Conservation (phyloP, 2,888 invertebrate species). For the Baccha elongata region DNA sequence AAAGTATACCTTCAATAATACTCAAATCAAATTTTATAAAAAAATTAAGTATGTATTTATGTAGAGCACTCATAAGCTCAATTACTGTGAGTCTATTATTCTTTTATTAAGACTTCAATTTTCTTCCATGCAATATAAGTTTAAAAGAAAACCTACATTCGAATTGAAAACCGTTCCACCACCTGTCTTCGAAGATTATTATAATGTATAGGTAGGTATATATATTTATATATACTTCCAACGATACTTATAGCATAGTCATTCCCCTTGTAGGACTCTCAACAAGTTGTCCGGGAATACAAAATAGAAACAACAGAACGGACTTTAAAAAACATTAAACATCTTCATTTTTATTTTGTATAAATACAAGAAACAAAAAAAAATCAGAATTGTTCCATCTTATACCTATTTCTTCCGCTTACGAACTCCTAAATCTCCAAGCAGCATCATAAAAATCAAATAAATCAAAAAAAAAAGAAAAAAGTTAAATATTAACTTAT, state of each 20-base stretch:
- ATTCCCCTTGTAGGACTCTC: constrained; percentile 27
- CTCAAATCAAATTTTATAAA: constrained; percentile 34
- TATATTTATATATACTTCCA: not conserved
- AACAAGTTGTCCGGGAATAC: constrained; percentile 19
- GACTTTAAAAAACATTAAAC: constrained; percentile 44
- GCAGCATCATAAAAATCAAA: constrained; percentile 59
- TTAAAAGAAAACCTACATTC: constrained; percentile 8
- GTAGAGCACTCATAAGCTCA: constrained; percentile 53
- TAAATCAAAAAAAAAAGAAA: constrained; percentile 58
- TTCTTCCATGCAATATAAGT: constrained; percentile 19
- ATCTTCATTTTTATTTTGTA: constrained; percentile 28
- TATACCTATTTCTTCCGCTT: constrained; percentile 22
- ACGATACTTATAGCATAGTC: constrained; percentile 41
- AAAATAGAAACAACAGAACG: constrained; percentile 13
- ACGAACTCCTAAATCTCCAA: not conserved
- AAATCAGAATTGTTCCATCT: constrained; percentile 28
- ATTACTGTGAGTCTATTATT: constrained; percentile 43
- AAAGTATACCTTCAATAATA: no score
- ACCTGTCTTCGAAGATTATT: constrained; percentile 22
- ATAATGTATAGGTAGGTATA: no score
- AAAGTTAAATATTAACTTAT: constrained; percentile 70
- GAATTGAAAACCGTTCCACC: constrained; percentile 25
- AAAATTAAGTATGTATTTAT: constrained; percentile 25
- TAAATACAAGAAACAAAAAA: constrained; percentile 16
- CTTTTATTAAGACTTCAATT: constrained; percentile 35